Evolutionary conservation across 2,797 vertebrate genomes (phyloP).

Genomic region (Acanthurus lineatus): DNA sequence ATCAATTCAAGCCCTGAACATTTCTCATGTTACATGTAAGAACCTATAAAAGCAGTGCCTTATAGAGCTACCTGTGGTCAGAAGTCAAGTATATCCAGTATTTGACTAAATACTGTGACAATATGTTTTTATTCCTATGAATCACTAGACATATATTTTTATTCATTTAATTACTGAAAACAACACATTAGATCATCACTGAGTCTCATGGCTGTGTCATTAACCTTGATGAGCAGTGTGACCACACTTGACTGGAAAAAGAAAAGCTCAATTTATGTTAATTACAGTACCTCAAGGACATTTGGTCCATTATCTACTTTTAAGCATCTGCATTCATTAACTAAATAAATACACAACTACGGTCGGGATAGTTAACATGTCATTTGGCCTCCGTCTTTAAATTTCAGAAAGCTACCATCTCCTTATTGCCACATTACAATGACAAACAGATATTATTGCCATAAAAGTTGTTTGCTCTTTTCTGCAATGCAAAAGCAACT

Average conservation of each 20-base stretch:
- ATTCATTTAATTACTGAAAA: neutral
- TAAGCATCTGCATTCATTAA: constrained; percentile 81
- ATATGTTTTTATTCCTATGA: neutral
- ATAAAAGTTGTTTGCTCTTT: constrained; percentile 74
- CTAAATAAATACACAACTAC: constrained; percentile 80
- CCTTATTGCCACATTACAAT: constrained; percentile 40
- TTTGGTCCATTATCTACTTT: constrained; percentile 73
- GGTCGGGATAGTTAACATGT: constrained; percentile 76
- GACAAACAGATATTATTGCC: constrained; percentile 64
- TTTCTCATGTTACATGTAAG: too few relatives aligned
- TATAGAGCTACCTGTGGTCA: neutral
- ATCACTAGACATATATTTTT: neutral
- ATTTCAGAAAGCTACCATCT: constrained; percentile 60
- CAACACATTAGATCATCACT: constrained; percentile 5
- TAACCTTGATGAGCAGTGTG: constrained; percentile 33
- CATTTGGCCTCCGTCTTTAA: constrained; percentile 67
- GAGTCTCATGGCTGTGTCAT: neutral
- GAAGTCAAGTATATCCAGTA: neutral
- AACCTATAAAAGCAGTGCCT: neutral
- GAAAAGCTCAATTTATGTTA: constrained; percentile 61
- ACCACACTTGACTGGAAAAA: constrained; percentile 46
- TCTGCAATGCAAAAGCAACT: constrained; percentile 66
- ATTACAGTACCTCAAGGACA: constrained; percentile 71
- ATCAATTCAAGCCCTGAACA: too few relatives aligned
- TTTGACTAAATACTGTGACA: neutral